Conservation (phyloP, 2,888 invertebrate genomes). For the Tachina fera region DNA sequence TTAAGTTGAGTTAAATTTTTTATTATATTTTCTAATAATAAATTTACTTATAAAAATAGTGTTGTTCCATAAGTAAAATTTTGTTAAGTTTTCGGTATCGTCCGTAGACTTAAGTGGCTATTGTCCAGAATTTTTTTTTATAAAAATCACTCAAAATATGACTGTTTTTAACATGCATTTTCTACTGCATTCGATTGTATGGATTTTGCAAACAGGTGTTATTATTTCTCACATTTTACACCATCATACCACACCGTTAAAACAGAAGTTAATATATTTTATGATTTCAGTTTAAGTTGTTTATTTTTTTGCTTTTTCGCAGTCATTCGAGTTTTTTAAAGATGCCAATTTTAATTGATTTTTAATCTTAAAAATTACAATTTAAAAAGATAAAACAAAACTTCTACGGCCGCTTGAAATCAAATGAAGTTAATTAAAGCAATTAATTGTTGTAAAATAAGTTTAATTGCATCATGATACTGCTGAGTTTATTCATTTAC, state of each 20-base stretch:
- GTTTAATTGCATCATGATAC: constrained; percentile 60
- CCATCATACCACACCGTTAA: constrained; percentile 18
- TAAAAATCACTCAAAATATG: no score
- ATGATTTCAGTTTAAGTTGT: constrained; percentile 44
- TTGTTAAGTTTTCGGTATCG: no score
- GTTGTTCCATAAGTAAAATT: no score
- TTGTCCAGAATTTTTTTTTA: no score
- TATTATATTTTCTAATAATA: background rate
- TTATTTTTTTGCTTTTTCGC: constrained; percentile 6
- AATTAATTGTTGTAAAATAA: constrained; percentile 70
- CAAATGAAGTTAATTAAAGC: constrained; percentile 70
- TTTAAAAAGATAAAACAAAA: constrained; percentile 13
- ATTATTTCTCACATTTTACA: background rate
- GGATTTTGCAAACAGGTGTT: background rate
- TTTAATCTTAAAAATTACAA: constrained; percentile 77
- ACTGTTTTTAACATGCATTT: no score
- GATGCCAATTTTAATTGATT: constrained; percentile 81
- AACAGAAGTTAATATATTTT: constrained; percentile 42
- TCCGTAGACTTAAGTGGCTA: no score
- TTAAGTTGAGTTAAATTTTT: background rate
- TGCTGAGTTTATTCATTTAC: constrained; percentile 35
- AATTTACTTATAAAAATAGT: no score
- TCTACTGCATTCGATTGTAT: no score
- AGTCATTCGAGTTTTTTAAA: constrained; percentile 35
- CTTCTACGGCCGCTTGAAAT: constrained; percentile 62